Evolutionary conservation across 2,888 invertebrate genomes (phyloP), one percentile per base, ranked within the genome.

Genomic region (Lasioglossum pauxillum): DNA sequence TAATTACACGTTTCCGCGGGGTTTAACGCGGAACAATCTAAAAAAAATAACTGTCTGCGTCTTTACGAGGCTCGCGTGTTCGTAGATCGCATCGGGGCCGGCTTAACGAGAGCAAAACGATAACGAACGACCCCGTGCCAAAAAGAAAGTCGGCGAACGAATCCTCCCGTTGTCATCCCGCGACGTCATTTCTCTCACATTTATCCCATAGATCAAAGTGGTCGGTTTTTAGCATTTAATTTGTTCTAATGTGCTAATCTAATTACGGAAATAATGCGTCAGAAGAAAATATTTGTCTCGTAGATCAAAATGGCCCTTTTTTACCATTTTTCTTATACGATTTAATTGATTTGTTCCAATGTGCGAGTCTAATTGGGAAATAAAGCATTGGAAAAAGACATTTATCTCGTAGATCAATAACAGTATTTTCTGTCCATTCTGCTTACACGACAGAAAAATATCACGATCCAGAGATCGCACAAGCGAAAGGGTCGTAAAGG

Each of bases 1-100:
- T 77, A 77, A 77, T 77, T 77, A 69, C 69, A 77, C 53, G 77
- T 67, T 76, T 73, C 49, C 77, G 77, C 69, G 35, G n/a, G 73
- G 38, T 69, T 69, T 77, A 69, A 69, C 77, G 77, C 49, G 77
- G 49, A 77, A 77, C 77, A 77, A 77, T 77, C 46, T 49, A 69
- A 16, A 53, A 49, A 46, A 73, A 38, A 76, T 44, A 74, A 73
- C 46, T 35, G 35, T 69, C 49, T 49, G 77, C 69, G 49, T 49
- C 77, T 78, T 72, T 78, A 78, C 31, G 78, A 78, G 78, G 64
- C 46, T 41, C 80, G 80, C 41, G 64, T 35, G 64, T 60, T 12
- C 64, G 64, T 74, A 49, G 73, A 75, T 80, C 64, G 60, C n/a
- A 67, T 64, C 67, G 80, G 44, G n/a, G 5, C 8, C 19, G 8